Base-by-base conservation (phyloP, 1,140 invertebrate species). In the Mya arenaria region DNA sequence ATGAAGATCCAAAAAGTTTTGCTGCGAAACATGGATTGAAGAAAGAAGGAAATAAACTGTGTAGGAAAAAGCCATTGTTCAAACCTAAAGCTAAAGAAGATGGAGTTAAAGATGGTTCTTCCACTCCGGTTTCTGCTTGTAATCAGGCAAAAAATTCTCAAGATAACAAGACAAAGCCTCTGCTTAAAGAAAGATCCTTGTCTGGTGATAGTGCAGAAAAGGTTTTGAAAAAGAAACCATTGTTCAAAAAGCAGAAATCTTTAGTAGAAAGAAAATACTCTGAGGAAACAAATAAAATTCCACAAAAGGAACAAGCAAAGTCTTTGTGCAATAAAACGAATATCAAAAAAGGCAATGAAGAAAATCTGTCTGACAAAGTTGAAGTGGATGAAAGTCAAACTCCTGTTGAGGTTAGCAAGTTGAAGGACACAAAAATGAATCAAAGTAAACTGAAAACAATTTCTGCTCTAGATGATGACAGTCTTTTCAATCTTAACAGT, bases 131-230 rank as follows among this genome's bases (percentile, higher is more conserved):
- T 34, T 36, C 4, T 68, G 19, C 19, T 3, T 23, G 28, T 62
- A 25, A 39, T 36, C 13, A 68, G 19, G 36, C 19, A 10, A 68
- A 36, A 3, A n/a, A 68, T 32, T 30, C 13, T 34, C 30, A 23
- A 36, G n/a, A 30, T n/a, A 68, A 68, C 0, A 71, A 71, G 30
- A 80, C 69, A 44, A 80, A 80, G 39, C 77, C 77, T 19, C 56
- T 80, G 30, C 71, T 80, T 48, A 80, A 80, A 39, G 71, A 80
- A 48, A 69, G 65, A 71, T 32, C 23, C 13, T 30, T 62, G 6
- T 69, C 66, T 39, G 58, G 13, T 6, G 60, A 75, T 62, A 37
- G 36, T 0, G 63, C 62, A 39, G 23, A 34, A 13, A 30, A 60
- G n/a, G 8, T 8, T 28, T 32, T 8, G 25, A 30, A 19, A 0